A percentile compares a stretch with the other conserved stretches of the same genome.
phyloP scores from a whole-genome alignment of 2,113 vertebrate genomes.

The Pleuronectes platessa region DNA sequence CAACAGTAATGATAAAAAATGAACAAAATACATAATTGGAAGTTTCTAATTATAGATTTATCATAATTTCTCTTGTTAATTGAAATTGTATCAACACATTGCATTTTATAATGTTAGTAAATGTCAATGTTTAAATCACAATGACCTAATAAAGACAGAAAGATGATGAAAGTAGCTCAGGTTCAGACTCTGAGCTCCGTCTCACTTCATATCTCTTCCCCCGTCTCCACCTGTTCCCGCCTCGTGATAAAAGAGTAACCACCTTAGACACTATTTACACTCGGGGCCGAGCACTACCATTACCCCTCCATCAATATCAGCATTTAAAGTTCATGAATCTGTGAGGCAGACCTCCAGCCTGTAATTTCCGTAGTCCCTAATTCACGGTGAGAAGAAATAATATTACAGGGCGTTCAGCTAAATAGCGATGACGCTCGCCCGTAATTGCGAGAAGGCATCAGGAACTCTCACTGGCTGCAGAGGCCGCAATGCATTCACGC shows the following conservation, averaged over 20 bases:
- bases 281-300: constrained; percentile 78
- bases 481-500: constrained; percentile 56
- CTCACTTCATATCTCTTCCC: constrained; percentile 38
- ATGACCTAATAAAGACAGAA: neutral
- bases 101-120: neutral
- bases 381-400: constrained; percentile 78
- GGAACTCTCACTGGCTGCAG: constrained; percentile 67
- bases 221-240: constrained; percentile 43
- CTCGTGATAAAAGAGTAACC: constrained; percentile 74
- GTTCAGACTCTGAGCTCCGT: constrained; percentile 17
- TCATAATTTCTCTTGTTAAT: neutral
- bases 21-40: no score
- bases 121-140: neutral
- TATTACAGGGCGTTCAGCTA: constrained; percentile 77
- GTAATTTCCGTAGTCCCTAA: constrained; percentile 80
- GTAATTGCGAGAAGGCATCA: constrained; percentile 78
- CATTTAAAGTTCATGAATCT: constrained; percentile 78
- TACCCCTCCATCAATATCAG: constrained; percentile 82
- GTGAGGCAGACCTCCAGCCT: constrained; percentile 70
- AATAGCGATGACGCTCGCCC: constrained; percentile 75
- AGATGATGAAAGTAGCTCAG: neutral
- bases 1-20: no score
- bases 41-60: no score
- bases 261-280: constrained; percentile 82
- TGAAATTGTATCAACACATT: neutral